Conservation (phyloP, 2,797 vertebrate genomes). For the Neomorphus geoffroyi region DNA sequence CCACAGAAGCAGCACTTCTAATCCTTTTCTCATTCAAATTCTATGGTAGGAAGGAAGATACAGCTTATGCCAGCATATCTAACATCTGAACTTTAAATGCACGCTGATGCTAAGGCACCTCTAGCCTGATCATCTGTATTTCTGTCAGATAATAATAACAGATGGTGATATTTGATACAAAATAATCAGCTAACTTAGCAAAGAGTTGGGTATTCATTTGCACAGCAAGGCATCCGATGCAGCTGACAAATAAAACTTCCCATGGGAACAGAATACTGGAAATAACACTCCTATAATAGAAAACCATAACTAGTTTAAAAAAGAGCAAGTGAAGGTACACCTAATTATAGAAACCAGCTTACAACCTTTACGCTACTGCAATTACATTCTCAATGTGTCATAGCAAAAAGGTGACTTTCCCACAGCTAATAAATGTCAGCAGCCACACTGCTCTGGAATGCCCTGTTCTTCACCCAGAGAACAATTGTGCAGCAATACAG, state of each 20-base stretch:
- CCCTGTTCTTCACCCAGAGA: neutral
- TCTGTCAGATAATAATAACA: slow-evolving; percentile 20
- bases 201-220: neutral
- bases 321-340: neutral
- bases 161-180: slow-evolving; percentile 49
- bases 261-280: neutral
- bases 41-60: slow-evolving; percentile 76
- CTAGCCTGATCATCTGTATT: slow-evolving; percentile 1
- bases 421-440: neutral
- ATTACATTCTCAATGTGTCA: neutral
- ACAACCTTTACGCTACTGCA: neutral
- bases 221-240: neutral
- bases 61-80: slow-evolving; percentile 19
- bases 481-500: neutral
- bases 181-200: neutral
- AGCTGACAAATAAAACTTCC: slow-evolving; percentile 30
- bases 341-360: neutral
- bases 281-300: neutral
- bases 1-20: slow-evolving; percentile 69
- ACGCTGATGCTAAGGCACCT: neutral
- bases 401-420: neutral
- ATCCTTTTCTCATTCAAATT: slow-evolving; percentile 65
- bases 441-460: neutral
- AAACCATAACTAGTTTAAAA: neutral
- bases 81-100: slow-evolving; percentile 66